phyloP scores from a whole-genome alignment of 2,797 vertebrate genomes.

The Esox masquinongy region DNA sequence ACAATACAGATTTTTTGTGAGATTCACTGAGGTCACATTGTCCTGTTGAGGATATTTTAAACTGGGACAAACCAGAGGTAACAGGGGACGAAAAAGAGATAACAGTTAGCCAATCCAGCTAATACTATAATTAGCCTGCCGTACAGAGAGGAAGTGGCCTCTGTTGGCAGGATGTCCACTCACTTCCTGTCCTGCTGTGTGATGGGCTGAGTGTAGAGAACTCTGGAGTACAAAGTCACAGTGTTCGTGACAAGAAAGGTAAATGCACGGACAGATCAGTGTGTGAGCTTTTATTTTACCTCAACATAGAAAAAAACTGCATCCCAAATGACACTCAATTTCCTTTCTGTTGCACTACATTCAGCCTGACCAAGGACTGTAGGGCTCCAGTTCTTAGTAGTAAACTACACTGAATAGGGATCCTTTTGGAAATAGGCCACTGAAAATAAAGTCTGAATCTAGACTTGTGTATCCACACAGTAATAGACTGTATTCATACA shows the following conservation, averaged over 20 bases:
- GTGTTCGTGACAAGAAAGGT: not conserved
- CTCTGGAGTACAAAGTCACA: not conserved
- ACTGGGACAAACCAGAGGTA: not conserved
- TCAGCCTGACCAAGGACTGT: not conserved
- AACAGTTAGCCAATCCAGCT: conserved; percentile 39
- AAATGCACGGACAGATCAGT: conserved; percentile 26
- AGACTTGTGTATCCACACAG: conserved; percentile 41
- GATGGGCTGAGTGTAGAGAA: conserved; percentile 33
- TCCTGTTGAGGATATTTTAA: conserved; percentile 20
- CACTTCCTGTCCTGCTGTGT: conserved; percentile 69
- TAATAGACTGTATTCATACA: conserved; percentile 41
- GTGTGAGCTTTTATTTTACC: conserved; percentile 25
- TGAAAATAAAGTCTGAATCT: conserved; percentile 8
- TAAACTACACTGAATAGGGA: not conserved
- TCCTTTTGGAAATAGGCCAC: not conserved
- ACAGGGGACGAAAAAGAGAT: conserved; percentile 8
- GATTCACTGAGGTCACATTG: not conserved
- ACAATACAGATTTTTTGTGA: not conserved
- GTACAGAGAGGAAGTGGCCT: conserved; percentile 64
- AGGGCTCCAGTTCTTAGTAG: not conserved
- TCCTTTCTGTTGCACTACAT: not conserved
- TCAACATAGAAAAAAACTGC: conserved; percentile 31
- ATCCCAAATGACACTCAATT: conserved; percentile 2
- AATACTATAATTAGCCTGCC: conserved; percentile 58
- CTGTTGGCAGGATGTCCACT: conserved; percentile 70